These are phyloP conservation scores for Stegastes partitus DNA, from an alignment of 2,113 vertebrate genomes.

Conservation along the genomic window DNA sequence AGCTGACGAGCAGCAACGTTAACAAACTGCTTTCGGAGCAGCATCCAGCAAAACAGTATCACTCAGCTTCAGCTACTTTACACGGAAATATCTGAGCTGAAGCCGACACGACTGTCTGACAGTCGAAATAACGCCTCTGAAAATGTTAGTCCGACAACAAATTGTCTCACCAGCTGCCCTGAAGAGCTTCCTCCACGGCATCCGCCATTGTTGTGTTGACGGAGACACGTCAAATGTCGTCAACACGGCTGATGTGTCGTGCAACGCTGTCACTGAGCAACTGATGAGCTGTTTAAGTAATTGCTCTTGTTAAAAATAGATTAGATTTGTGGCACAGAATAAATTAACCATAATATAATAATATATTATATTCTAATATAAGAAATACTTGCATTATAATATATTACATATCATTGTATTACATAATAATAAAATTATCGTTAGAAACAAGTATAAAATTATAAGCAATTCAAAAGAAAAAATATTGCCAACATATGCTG, in stretches of 20 bases:
- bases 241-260: constrained; percentile 40
- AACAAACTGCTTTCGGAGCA: neutral
- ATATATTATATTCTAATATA: neutral
- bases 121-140: neutral
- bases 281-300: neutral
- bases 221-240: constrained; percentile 80
- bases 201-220: constrained; percentile 87
- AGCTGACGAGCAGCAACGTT: constrained; percentile 34
- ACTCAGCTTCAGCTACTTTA: neutral
- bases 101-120: neutral
- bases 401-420: no score
- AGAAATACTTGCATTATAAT: neutral
- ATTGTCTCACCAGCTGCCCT: constrained; percentile 83
- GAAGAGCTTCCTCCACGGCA: constrained; percentile 80
- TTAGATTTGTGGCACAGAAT: no score
- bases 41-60: neutral
- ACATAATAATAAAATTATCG: no score
- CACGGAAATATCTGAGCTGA: accelerated
- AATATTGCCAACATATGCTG: no score
- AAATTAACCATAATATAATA: neutral
- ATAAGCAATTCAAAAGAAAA: no score
- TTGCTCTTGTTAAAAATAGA: no score
- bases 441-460: no score
- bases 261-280: neutral
- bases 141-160: neutral